phyloP scores from a whole-genome alignment of 2,888 invertebrate genomes.

The Trypoxylon attenuatum region DNA sequence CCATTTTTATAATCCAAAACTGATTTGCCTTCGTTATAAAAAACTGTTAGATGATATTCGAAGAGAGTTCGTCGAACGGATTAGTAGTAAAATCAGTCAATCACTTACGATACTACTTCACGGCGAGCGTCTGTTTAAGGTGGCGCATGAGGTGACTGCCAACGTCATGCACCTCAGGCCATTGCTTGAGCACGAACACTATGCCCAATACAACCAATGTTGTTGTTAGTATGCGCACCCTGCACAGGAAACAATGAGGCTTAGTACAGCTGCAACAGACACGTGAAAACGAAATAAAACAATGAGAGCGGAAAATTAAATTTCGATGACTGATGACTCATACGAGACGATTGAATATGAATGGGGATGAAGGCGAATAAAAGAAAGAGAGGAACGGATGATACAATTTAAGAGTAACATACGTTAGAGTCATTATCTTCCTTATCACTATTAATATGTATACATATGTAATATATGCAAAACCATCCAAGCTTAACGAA shows the following conservation, averaged over 20 bases:
- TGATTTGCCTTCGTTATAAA: neutral
- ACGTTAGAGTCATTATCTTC: no score
- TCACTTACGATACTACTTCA: constrained; percentile 77
- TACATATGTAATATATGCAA: no score
- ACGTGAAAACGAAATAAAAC: constrained; percentile 65
- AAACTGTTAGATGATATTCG: neutral
- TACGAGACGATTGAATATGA: constrained; percentile 15
- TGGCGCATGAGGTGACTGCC: constrained; percentile 87
- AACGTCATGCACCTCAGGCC: constrained; percentile 91
- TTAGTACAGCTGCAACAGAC: constrained; percentile 74
- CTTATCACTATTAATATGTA: no score
- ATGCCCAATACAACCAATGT: constrained; percentile 87
- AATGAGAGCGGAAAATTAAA: constrained; percentile 65
- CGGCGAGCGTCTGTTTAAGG: constrained; percentile 86
- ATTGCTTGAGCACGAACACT: constrained; percentile 90
- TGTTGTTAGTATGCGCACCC: constrained; percentile 91
- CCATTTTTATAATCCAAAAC: neutral
- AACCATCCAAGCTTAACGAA: no score
- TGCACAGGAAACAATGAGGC: constrained; percentile 77
- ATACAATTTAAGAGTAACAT: neutral
- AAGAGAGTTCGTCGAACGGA: neutral
- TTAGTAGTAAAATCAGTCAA: constrained; percentile 5
- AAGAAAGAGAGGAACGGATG: constrained; percentile 29
- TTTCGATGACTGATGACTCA: constrained; percentile 38
- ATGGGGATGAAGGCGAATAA: constrained; percentile 38